Percentiles rank a stretch among this genome's conserved stretches.
Conservation (phyloP, 92 coral and sea anemone species). For the Porites rus region DNA sequence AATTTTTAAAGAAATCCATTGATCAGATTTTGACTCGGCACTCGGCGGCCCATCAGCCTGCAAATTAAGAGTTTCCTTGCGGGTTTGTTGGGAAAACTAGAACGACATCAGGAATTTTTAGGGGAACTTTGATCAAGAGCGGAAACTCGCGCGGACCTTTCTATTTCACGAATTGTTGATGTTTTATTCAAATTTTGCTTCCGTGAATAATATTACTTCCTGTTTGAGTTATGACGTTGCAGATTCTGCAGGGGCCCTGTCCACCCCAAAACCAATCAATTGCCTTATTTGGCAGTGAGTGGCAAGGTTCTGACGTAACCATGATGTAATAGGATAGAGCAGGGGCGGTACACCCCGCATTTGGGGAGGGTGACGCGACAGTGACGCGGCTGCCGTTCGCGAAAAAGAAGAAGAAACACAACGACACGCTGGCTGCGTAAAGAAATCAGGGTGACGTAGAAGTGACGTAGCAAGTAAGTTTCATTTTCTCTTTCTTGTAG, state of each 20-base stretch:
- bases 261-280: conserved; percentile 10
- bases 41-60: no score
- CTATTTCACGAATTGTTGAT: neutral
- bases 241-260: neutral
- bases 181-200: neutral
- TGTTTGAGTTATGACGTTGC: neutral
- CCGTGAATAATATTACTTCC: neutral
- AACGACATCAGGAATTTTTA: no score
- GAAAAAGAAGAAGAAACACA: conserved; percentile 96
- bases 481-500: conserved; percentile 94
- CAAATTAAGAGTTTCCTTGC: no score
- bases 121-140: no score
- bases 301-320: conserved; percentile 89
- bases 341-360: conserved; percentile 84
- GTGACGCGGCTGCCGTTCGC: conserved; percentile 93
- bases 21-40: no score
- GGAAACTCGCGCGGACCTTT: no score
- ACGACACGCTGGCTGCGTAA: conserved; percentile 99
- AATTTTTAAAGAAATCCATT: no score
- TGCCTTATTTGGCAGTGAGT: conserved; percentile 65
- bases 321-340: conserved; percentile 83
- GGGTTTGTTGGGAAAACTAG: no score
- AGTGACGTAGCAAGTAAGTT: conserved; percentile 99
- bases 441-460: conserved; percentile 99
- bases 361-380: conserved; percentile 88